phyloP scores from a whole-genome alignment of 2,797 vertebrate species.

The Sphenopsis melanotis region DNA sequence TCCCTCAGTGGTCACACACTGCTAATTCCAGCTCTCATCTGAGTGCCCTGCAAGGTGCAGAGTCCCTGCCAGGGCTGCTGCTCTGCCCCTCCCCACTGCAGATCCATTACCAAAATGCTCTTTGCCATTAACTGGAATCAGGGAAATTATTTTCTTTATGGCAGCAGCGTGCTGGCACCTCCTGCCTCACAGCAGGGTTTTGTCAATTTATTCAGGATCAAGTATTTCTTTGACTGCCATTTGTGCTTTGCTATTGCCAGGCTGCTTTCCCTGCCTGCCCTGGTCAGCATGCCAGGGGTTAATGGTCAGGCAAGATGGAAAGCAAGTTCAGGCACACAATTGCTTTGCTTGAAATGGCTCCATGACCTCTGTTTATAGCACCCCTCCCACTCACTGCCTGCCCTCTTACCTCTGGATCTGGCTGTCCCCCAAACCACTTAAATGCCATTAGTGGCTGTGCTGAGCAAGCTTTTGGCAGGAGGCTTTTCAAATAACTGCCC shows the following conservation, averaged over 20 bases:
- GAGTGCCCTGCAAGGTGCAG: background rate
- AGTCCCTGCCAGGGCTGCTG: background rate
- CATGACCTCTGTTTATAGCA: slow-evolving; percentile 16
- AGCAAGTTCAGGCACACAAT: background rate
- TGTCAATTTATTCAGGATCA: background rate
- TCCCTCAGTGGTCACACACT: background rate
- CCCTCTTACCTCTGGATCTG: slow-evolving; percentile 28
- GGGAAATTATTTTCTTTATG: background rate
- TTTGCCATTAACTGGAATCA: background rate
- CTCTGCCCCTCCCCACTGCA: background rate
- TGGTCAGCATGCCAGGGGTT: background rate
- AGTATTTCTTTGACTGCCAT: background rate
- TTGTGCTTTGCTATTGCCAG: background rate
- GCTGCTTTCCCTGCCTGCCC: background rate
- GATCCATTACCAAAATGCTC: background rate
- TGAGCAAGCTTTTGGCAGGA: slow-evolving; percentile 40
- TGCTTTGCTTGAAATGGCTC: background rate
- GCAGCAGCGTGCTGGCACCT: background rate
- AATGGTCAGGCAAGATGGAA: slow-evolving; percentile 20
- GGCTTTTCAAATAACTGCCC: slow-evolving; percentile 9
- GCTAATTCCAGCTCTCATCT: background rate
- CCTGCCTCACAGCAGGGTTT: background rate
- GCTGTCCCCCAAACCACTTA: slow-evolving; percentile 30
- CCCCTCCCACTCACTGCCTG: slow-evolving; percentile 8
- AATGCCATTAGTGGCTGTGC: slow-evolving; percentile 20